Evolutionary conservation across 1,140 invertebrate species (phyloP), one percentile per base, ranked within the genome.

Genomic region (Drosophila teissieri): DNA sequence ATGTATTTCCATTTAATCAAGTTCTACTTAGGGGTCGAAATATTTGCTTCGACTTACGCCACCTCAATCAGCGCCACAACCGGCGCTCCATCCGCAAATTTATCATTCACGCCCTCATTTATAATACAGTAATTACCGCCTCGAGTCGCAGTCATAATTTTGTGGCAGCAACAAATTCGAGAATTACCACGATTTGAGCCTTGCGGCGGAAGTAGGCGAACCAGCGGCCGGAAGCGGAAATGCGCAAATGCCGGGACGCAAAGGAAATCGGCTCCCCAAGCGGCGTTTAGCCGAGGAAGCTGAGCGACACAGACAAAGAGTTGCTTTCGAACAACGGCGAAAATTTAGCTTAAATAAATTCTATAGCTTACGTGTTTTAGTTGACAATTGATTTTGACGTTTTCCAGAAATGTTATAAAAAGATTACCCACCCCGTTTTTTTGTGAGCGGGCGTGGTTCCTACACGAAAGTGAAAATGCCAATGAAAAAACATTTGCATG

Each of bases 401-500:
- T 63, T 63, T 27, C 15, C 39, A 55, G 46, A 46, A n/a, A 48
- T 40, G 12, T 12, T 37, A 39, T 24, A 27, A 15, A 22, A 39
- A 37, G 24, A 68, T 64, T 64, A 65, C 42, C 31, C 31, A 8
- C 12, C 10, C 37, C 34, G 14, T 27, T 4, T 31, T 5, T 34
- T 40, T 39, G n/a, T 31, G 39, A 34, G 39, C 8, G 53, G 67
- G 37, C 24, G 48, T 34, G 24, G 14, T 44, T 17, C 40, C 10
- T 37, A 11, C 39, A 57, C n/a, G 34, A 75, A 55, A 77, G 55
- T 65, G 52, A 67, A 68, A 69, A 51, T 54, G 58, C 46, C 74
- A 74, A 70, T 70, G 55, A 61, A 62, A 83, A 83, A 88, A 86
- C 82, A 82, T 86, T 88, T 76, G 67, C 78, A 88, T 88, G 70